Evolutionary conservation across 2,113 vertebrate species (phyloP).

Genomic region (Peromyscus maniculatus): DNA sequence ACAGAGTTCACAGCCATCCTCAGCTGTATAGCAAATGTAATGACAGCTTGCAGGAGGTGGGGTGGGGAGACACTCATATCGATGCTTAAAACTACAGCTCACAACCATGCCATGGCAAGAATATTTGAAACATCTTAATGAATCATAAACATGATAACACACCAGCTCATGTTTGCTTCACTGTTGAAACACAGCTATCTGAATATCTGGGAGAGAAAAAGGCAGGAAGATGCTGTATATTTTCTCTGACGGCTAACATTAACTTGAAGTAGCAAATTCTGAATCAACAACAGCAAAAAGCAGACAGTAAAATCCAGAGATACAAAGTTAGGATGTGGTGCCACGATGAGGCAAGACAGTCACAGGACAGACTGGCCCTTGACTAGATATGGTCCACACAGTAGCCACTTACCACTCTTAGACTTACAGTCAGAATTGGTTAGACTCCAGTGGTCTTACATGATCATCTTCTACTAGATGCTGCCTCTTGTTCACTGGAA

Average conservation of each 20-base stretch:
- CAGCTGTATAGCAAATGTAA: neutral
- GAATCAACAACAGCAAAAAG: neutral
- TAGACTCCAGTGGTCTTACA: neutral
- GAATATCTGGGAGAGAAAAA: no score
- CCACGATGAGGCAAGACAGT: neutral
- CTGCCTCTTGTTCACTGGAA: no score
- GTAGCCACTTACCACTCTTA: neutral
- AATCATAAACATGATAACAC: neutral
- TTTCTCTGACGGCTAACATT: no score
- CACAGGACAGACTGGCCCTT: neutral
- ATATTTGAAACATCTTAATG: neutral
- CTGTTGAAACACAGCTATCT: no score
- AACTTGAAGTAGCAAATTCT: neutral
- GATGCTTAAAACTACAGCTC: neutral
- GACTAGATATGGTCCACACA: neutral
- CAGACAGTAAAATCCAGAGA: neutral
- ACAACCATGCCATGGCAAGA: neutral
- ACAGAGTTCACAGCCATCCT: neutral
- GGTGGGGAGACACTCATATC: neutral
- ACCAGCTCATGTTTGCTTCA: no score
- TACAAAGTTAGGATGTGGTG: neutral
- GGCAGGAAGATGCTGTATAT: no score
- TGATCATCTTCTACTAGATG: neutral
- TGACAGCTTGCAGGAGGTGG: neutral
- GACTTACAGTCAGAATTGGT: neutral